phyloP scores from a whole-genome alignment of 2,888 invertebrate genomes.

The Trichogramma dendrolimi region DNA sequence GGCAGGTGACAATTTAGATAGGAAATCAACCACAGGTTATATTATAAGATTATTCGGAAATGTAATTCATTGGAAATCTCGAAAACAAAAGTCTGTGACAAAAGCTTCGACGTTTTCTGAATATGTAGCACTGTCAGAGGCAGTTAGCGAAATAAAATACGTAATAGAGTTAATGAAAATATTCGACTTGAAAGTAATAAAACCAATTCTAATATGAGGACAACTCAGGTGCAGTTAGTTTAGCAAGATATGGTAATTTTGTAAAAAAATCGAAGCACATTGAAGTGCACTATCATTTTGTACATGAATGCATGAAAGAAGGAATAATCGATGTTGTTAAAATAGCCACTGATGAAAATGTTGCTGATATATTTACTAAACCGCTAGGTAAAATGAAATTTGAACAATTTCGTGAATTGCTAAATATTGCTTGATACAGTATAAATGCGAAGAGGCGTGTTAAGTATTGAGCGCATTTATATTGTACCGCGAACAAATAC shows the following conservation, averaged over 20 bases:
- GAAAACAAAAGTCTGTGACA: constrained; percentile 28
- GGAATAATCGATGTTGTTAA: constrained; percentile 14
- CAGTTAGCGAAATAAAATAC: constrained; percentile 21
- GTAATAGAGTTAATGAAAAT: constrained; percentile 12
- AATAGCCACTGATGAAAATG: constrained; percentile 5
- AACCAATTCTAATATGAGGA: constrained; percentile 26
- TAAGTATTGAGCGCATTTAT: no score
- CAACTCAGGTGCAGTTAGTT: constrained; percentile 20
- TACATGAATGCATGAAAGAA: constrained; percentile 17
- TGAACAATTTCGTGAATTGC: background rate
- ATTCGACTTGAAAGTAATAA: constrained; percentile 16
- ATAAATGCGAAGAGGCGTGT: constrained; percentile 6
- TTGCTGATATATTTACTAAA: constrained; percentile 14
- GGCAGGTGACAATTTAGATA: constrained; percentile 4
- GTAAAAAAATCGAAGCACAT: constrained; percentile 19
- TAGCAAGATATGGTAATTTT: constrained; percentile 27
- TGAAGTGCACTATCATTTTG: constrained; percentile 13
- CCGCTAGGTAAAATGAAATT: background rate
- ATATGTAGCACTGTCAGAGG: constrained; percentile 29
- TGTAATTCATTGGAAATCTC: constrained; percentile 26
- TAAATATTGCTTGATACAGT: background rate
- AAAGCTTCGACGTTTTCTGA: constrained; percentile 29
- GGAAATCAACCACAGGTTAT: constrained; percentile 4
- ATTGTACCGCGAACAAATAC: no score
- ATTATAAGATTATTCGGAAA: constrained; percentile 22